Percentiles rank a stretch among this genome's conserved stretches.
These are phyloP conservation scores for Heterodera schachtii DNA, from an alignment of 1,140 invertebrate species.

Conservation along the genomic window DNA sequence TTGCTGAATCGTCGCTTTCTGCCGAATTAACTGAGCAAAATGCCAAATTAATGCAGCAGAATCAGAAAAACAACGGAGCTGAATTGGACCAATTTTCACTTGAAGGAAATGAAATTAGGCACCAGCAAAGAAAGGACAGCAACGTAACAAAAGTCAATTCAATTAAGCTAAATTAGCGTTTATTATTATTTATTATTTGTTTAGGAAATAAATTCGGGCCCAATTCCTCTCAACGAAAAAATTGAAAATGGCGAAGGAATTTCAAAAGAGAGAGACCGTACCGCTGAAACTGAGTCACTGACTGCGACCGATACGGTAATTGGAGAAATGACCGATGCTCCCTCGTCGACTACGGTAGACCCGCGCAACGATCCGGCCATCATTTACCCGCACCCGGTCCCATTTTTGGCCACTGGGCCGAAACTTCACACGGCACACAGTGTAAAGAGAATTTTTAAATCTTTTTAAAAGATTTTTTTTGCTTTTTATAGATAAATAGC, in stretches of 20 bases:
- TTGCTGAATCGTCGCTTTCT: not conserved
- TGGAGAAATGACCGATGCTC: not conserved
- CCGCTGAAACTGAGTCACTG: slow-evolving; percentile 4
- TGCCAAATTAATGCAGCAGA: no score
- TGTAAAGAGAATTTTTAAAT: slow-evolving; percentile 10
- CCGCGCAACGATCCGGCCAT: slow-evolving; percentile 52
- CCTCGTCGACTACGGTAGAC: slow-evolving; percentile 34
- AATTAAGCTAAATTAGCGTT: no score
- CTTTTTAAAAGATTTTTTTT: not conserved
- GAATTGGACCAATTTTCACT: no score
- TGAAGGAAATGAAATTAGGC: no score
- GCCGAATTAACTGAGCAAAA: not conserved
- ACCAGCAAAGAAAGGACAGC: no score
- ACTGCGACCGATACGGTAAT: not conserved
- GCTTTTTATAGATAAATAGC: not conserved
- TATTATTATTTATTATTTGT: not conserved
- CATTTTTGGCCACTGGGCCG: slow-evolving; percentile 54
- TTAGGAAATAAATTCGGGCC: not conserved
- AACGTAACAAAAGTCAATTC: no score
- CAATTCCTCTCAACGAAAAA: slow-evolving; percentile 11
- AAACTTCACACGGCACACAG: slow-evolving; percentile 54
- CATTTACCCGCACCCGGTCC: slow-evolving; percentile 63
- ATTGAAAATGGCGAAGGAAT: slow-evolving; percentile 3
- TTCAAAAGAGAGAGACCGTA: not conserved
- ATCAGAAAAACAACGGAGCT: no score